Evolutionary conservation across 2,797 vertebrate genomes (phyloP).

Genomic region (Cyclura pinguis): DNA sequence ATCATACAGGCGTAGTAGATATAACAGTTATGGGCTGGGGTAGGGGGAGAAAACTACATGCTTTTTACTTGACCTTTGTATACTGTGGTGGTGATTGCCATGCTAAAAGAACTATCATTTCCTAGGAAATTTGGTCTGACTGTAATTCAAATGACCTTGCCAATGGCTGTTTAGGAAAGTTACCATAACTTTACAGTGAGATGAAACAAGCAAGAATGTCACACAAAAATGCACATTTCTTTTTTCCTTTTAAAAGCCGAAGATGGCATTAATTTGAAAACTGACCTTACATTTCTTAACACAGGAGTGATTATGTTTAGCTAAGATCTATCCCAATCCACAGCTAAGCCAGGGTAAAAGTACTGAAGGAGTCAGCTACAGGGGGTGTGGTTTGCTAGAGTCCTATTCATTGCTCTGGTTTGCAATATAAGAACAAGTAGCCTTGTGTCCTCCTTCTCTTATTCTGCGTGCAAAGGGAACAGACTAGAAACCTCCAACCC

Average conservation of each 20-base stretch:
- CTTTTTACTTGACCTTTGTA: neutral
- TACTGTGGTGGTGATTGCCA: neutral
- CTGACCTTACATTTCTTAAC: neutral
- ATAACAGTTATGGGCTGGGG: too few relatives aligned
- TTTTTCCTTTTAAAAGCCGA: too few relatives aligned
- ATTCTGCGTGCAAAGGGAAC: neutral
- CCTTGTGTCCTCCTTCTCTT: neutral
- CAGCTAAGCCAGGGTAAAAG: neutral
- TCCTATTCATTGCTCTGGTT: neutral
- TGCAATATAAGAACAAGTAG: neutral
- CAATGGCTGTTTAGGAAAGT: neutral
- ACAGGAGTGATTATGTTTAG: neutral
- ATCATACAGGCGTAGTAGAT: neutral
- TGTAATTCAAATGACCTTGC: neutral
- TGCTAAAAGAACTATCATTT: neutral
- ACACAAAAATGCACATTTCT: neutral
- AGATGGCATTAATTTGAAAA: neutral
- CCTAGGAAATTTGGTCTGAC: neutral
- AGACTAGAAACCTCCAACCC: neutral
- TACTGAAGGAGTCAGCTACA: neutral
- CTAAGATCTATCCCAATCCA: neutral
- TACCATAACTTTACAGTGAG: neutral
- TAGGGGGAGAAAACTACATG: neutral
- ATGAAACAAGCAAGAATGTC: neutral
- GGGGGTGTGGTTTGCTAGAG: neutral